These are phyloP conservation scores for Lasioglossum marginatum DNA, from an alignment of 2,888 invertebrate species.

Conservation along the genomic window DNA sequence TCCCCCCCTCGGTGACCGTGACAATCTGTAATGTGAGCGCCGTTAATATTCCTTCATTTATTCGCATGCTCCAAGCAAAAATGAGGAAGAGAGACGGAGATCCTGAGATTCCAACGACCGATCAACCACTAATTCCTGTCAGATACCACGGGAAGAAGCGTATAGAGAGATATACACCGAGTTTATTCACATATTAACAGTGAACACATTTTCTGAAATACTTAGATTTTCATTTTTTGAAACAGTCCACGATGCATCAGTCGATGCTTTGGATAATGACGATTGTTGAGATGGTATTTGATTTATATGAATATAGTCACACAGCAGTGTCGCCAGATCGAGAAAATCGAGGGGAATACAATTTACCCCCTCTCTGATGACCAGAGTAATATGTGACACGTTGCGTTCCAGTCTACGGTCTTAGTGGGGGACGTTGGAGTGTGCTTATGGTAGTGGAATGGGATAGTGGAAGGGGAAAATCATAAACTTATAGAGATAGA, in stretches of 20 bases:
- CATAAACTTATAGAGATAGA: too few species aligned
- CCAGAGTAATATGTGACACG: too few species aligned
- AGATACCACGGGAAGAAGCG: not conserved
- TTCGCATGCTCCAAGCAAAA: constrained; percentile 36
- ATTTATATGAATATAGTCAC: too few species aligned
- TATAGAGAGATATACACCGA: constrained; percentile 8
- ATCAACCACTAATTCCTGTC: constrained; percentile 30
- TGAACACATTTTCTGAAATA: not conserved
- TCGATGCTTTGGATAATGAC: not conserved
- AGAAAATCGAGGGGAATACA: too few species aligned
- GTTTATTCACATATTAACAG: not conserved
- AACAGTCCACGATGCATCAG: not conserved
- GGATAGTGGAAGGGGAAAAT: too few species aligned
- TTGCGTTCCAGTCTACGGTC: too few species aligned
- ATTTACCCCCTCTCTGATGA: too few species aligned
- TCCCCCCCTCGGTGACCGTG: constrained; percentile 48
- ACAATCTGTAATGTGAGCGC: constrained; percentile 57
- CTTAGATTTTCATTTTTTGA: not conserved
- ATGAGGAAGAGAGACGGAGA: constrained; percentile 10
- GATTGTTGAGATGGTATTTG: not conserved
- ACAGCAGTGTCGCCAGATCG: too few species aligned
- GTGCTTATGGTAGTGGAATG: too few species aligned
- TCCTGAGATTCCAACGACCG: constrained; percentile 22
- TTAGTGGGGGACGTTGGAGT: too few species aligned
- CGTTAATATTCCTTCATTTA: constrained; percentile 68